phyloP scores from a whole-genome alignment of 1,140 invertebrate genomes.

The Cyrtorhinus lividipennis region DNA sequence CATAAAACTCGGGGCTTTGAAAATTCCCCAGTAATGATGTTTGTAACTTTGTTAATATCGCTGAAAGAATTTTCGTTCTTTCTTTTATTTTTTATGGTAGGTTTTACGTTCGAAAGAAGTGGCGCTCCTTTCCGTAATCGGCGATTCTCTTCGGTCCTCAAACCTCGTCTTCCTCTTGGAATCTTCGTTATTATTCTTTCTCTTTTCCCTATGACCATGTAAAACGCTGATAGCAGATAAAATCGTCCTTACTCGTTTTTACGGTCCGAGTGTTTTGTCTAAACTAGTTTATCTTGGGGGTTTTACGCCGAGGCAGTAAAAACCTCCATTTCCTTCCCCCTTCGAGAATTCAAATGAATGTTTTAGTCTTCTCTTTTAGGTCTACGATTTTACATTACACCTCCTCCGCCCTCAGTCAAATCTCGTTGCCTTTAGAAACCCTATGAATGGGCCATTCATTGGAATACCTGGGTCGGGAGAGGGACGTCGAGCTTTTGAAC shows the following conservation, averaged over 20 bases:
- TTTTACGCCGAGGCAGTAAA: neutral
- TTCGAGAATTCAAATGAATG: neutral
- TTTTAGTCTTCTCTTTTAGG: neutral
- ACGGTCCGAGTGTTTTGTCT: neutral
- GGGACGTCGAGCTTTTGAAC: neutral
- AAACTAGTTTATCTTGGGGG: neutral
- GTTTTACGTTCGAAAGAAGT: neutral
- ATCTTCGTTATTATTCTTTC: neutral
- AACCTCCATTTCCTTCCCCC: neutral
- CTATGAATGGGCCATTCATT: neutral
- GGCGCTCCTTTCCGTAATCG: neutral
- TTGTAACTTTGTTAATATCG: constrained; percentile 1
- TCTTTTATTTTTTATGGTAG: too few species aligned
- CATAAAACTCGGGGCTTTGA: too few species aligned
- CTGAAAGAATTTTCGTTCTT: neutral
- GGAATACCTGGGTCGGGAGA: neutral
- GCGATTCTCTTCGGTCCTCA: neutral
- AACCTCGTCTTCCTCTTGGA: neutral
- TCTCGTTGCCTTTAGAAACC: neutral
- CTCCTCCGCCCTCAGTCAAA: neutral
- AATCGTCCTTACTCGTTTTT: constrained; percentile 4
- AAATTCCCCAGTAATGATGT: neutral
- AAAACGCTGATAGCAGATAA: neutral
- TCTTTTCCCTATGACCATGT: neutral
- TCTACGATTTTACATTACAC: neutral